Conservation (phyloP, 2,888 invertebrate species). For the Cheilosia pagana region DNA sequence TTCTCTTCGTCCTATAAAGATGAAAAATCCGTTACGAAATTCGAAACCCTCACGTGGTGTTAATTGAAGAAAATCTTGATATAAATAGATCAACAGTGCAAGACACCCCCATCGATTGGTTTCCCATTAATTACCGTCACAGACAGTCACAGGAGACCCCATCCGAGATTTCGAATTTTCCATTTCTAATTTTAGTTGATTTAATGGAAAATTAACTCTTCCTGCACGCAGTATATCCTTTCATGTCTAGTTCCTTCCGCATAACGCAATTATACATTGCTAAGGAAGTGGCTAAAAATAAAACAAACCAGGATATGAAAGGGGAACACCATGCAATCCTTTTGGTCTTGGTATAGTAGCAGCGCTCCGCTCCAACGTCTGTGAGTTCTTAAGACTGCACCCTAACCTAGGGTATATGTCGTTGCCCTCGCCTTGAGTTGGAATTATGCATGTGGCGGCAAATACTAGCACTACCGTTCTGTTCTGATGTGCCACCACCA, state of each 20-base stretch:
- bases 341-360: constrained; percentile 25
- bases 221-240: constrained; percentile 55
- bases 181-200: constrained; percentile 66
- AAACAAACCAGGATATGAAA: constrained; percentile 39
- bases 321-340: constrained; percentile 59
- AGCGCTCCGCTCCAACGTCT: background rate
- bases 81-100: constrained; percentile 42
- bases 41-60: constrained; percentile 54
- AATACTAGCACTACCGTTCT: constrained; percentile 33
- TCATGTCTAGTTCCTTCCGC: constrained; percentile 28
- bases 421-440: constrained; percentile 33
- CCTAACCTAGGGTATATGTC: constrained; percentile 71
- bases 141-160: constrained; percentile 12
- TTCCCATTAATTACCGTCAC: constrained; percentile 56
- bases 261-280: constrained; percentile 25
- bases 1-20: constrained; percentile 10
- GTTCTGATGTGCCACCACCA: too few species aligned
- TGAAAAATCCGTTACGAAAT: constrained; percentile 68
- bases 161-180: constrained; percentile 42
- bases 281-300: constrained; percentile 57
- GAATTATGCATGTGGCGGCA: constrained; percentile 43
- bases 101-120: constrained; percentile 70
- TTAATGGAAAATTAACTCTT: constrained; percentile 73
- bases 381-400: constrained; percentile 34
- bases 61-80: constrained; percentile 61